Percentiles rank a stretch among this genome's conserved stretches.
Evolutionary conservation across 2,113 vertebrate genomes (phyloP).

Genomic region (Menidia beryllina): DNA sequence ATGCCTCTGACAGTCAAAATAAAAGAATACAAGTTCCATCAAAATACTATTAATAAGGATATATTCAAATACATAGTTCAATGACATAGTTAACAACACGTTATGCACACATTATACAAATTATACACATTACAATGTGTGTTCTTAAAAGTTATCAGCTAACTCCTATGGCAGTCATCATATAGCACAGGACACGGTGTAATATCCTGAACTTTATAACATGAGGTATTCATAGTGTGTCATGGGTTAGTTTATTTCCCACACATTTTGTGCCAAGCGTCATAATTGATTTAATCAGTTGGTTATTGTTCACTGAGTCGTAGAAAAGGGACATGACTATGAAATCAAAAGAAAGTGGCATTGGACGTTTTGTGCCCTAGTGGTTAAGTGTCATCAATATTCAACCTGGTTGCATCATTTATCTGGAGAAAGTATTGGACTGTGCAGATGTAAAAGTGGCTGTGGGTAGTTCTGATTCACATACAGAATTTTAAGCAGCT

Average conservation of each 20-base stretch:
- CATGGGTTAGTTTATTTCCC: neutral
- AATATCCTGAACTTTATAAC: neutral
- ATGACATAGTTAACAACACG: no score
- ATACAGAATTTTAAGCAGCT: neutral
- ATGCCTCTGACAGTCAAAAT: conserved; percentile 58
- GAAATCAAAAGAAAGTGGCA: neutral
- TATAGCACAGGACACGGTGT: neutral
- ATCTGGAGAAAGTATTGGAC: neutral
- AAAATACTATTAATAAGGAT: conserved; percentile 41
- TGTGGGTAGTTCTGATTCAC: neutral
- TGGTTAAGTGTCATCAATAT: neutral
- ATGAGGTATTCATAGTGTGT: neutral
- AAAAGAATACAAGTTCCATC: conserved; percentile 40
- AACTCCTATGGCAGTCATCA: neutral
- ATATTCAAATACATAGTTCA: conserved; percentile 27
- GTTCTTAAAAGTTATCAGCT: no score
- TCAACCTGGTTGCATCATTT: neutral
- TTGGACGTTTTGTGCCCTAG: neutral
- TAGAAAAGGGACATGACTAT: neutral
- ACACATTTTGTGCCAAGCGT: neutral
- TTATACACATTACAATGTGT: no score
- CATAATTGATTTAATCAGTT: neutral
- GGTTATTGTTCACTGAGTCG: neutral
- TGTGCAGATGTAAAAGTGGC: neutral
- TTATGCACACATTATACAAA: no score